These are phyloP conservation scores for Ferdinandea cuprea DNA, from an alignment of 2,888 invertebrate genomes.

Conservation along the genomic window DNA sequence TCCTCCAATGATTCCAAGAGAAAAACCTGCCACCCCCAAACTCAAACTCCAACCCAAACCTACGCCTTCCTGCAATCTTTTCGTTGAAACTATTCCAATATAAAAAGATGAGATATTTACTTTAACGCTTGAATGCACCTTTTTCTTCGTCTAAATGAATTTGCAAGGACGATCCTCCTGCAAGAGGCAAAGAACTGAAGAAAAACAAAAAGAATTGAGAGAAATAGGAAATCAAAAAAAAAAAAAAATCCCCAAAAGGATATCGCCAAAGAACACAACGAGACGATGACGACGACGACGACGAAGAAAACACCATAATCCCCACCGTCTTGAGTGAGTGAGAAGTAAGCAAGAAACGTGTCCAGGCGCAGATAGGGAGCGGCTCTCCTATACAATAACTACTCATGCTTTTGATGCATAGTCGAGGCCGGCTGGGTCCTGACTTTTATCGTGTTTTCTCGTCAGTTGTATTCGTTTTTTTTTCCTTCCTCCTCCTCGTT, in stretches of 20 bases:
- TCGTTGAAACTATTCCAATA: constrained; percentile 74
- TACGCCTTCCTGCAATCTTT: constrained; percentile 51
- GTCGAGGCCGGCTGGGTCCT: constrained; percentile 62
- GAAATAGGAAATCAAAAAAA: no score
- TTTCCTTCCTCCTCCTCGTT: constrained; percentile 34
- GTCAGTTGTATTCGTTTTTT: constrained; percentile 68
- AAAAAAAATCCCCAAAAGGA: constrained; percentile 42
- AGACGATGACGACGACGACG: no score
- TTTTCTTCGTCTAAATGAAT: constrained; percentile 74
- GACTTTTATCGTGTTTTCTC: constrained; percentile 74
- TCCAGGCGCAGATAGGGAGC: constrained; percentile 71
- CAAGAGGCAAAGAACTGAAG: background rate
- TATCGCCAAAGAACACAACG: constrained; percentile 72
- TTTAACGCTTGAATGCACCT: constrained; percentile 75
- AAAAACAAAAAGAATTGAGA: no score
- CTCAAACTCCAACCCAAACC: background rate
- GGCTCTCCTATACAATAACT: constrained; percentile 44
- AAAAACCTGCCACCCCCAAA: background rate
- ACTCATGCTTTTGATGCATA: constrained; percentile 63
- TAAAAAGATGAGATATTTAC: constrained; percentile 75
- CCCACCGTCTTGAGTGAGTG: constrained; percentile 59
- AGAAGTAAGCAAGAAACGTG: constrained; percentile 71
- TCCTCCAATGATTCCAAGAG: constrained; percentile 41
- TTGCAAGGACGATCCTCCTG: constrained; percentile 52
- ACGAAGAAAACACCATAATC: constrained; percentile 68